Base-by-base conservation (phyloP, 2,888 invertebrate species). In the Oligia strigilis region DNA sequence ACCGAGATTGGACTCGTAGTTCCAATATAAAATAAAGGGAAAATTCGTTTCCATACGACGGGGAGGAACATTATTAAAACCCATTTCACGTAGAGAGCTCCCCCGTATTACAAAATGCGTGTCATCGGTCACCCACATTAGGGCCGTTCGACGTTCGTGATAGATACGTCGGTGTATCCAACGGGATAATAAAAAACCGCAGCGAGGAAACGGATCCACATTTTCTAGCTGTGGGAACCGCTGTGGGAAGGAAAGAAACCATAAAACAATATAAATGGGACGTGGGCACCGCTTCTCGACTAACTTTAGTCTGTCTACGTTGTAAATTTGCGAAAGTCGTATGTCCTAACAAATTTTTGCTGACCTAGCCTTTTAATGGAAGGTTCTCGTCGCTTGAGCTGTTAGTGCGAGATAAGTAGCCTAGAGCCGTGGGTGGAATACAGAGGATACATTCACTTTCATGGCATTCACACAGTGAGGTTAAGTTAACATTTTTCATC, bases 191-290 rank as follows among this genome's bases (percentile, higher is more conserved):
- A 93, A 94, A 94, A 94, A 93, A 91, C 91, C 91, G 89, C 88
- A 87, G 87, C 84, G 89, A 91, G 90, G 90, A 92, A 95, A 93
- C 91, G 92, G 91, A 93, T 92, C 92, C 92, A 91, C 93, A 93
- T 95, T 93, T 94, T 93, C 92, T 90, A 93, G 91, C 89, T 91
- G 89, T 92, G 89, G 89, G 88, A 93, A 91, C 92, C 92, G 91
- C 91, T 89, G 92, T 91, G 93, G 93, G 91, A 92, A 93, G 93
- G 94, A 95, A 94, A 94, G 94, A 92, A 93, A 93, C 95, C 95
- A 95, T 95, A 96, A 95, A 96, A 95, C 95, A 95, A 94, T 95
- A 95, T 95, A 95, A 95, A 96, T 95, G 95, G 94, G 94, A 95
- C 95, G 94, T 95, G 94, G 91, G 87, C 91, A 90, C 90, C 89